These are phyloP conservation scores for Colius striatus DNA, from an alignment of 2,113 vertebrate species.

Conservation along the genomic window DNA sequence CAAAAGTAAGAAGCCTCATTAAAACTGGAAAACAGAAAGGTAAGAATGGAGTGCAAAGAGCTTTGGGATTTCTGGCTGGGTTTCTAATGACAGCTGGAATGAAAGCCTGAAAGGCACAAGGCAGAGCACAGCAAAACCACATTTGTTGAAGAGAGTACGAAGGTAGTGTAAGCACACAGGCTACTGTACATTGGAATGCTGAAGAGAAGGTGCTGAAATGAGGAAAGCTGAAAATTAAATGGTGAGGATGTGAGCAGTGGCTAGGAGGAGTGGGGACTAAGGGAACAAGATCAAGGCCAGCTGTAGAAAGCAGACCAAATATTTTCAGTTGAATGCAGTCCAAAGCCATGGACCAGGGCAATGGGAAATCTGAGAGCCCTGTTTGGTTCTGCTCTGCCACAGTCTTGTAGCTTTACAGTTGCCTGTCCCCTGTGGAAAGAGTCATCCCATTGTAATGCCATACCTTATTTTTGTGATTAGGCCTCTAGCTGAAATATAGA, in stretches of 20 bases:
- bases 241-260: neutral
- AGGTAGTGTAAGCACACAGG: neutral
- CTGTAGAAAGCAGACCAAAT: neutral
- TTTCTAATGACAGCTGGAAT: neutral
- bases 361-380: neutral
- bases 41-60: neutral
- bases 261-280: neutral
- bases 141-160: neutral
- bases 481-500: neutral
- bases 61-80: neutral
- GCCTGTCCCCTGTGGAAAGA: neutral
- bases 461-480: neutral
- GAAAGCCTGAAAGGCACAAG: neutral
- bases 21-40: constrained; percentile 7
- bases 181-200: neutral
- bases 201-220: neutral
- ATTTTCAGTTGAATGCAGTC: neutral
- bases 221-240: neutral
- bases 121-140: neutral
- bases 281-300: neutral
- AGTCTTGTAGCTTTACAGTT: neutral
- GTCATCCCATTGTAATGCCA: neutral
- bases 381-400: neutral
- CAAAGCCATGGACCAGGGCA: neutral
- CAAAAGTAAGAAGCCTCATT: neutral